phyloP scores from a whole-genome alignment of 2,797 vertebrate species.

The Craterocephalus amniculus region DNA sequence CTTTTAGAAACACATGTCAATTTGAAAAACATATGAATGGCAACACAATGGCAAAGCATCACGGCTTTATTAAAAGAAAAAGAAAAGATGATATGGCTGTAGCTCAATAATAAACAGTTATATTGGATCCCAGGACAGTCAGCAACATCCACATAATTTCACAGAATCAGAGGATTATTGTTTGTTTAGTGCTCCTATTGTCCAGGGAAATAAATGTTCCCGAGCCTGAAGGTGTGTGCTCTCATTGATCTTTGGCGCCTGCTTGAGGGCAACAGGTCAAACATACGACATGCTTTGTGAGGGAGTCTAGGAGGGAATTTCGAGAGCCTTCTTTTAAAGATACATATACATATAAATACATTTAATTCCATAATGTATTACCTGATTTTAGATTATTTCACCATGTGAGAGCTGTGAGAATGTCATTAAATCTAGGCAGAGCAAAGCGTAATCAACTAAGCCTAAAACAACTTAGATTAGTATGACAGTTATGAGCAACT shows the following conservation, averaged over 20 bases:
- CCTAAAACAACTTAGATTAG: no score
- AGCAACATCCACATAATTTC: background rate
- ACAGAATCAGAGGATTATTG: background rate
- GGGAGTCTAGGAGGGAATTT: background rate
- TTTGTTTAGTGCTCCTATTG: background rate
- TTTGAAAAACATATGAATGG: background rate
- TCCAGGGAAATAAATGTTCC: background rate
- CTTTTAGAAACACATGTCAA: background rate
- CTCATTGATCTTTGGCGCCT: background rate
- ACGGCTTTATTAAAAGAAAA: background rate
- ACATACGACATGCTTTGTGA: background rate
- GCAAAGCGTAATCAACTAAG: no score
- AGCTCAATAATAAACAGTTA: background rate
- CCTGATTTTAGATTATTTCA: no score
- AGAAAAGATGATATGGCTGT: background rate
- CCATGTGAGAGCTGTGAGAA: no score
- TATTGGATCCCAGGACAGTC: no score
- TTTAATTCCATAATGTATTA: no score
- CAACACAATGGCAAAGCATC: background rate
- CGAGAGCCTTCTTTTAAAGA: no score
- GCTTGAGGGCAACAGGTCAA: background rate
- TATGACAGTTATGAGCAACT: background rate
- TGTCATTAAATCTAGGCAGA: no score
- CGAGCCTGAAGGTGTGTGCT: background rate
- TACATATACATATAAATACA: no score